phyloP scores from a whole-genome alignment of 1,140 invertebrate genomes.

The Cyclargus thomasi region DNA sequence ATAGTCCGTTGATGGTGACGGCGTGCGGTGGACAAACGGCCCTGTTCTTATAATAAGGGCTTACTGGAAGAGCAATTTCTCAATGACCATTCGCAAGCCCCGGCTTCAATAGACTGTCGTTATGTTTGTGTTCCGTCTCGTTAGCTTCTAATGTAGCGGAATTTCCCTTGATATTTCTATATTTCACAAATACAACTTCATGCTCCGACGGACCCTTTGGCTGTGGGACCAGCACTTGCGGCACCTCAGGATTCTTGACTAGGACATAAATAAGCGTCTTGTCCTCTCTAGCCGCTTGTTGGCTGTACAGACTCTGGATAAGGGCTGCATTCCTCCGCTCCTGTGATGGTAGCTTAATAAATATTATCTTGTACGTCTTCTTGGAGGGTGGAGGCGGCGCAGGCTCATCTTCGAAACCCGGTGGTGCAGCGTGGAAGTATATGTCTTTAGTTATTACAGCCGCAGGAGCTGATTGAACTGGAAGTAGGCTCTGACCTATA shows the following conservation, averaged over 20 bases:
- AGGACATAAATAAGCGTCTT: conserved; percentile 90
- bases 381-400: conserved; percentile 76
- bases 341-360: conserved; percentile 79
- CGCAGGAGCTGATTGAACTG: conserved; percentile 22
- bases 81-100: not conserved
- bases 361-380: conserved; percentile 90
- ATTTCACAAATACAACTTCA: conserved; percentile 12
- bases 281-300: conserved; percentile 75
- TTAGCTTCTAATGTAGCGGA: not conserved
- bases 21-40: too few relatives aligned
- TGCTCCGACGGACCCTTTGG: conserved; percentile 37
- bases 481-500: not conserved
- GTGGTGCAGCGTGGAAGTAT: conserved; percentile 89
- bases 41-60: not conserved
- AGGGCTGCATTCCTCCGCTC: conserved; percentile 24
- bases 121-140: not conserved
- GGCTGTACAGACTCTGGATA: conserved; percentile 23
- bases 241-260: conserved; percentile 70
- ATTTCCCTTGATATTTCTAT: not conserved
- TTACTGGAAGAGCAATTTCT: not conserved
- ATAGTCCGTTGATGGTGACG: too few relatives aligned
- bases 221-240: conserved; percentile 80
- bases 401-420: conserved; percentile 81
- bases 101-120: not conserved
- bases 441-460: conserved; percentile 87